Evolutionary conservation across 1,140 invertebrate genomes (phyloP), one percentile per base, ranked within the genome.

Genomic region (Ladona fulva): DNA sequence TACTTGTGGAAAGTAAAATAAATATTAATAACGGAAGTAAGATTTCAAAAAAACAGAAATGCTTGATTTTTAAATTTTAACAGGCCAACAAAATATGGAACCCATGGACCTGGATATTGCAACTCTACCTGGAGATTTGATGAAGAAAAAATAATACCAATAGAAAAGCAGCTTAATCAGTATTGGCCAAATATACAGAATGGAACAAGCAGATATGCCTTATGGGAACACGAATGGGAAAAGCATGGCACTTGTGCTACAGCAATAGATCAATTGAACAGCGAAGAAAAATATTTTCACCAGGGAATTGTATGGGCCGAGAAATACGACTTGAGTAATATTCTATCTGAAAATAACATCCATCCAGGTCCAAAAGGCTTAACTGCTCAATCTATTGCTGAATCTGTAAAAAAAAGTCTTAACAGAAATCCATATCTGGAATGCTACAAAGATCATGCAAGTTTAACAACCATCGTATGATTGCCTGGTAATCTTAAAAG

Each of bases 171-270:
- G 73, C 81, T 95, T 37, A 85, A 90, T 77, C 84, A 89, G 42
- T 89, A 88, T 75, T 95, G 94, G 94, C 88, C 89, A 0, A 92
- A 94, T 81, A 86, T 95, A 78, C 89, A 93, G 82, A 87, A 79
- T 86, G 88, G 83, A 80, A 85, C 87, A 85, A 79, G 89, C 85
- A 0, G 84, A 86, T 44, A 90, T 80, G 86, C 87, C 10, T 87
- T 95, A 10, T 95, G 94, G 94, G 86, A 89, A 79, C 93, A 96
- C 79, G 94, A 95, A 83, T 96, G 94, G 94, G 83, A 86, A 0
- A 96, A 95, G 82, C 94, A 96, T 83, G 94, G 94, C 0, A 94
- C 93, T 0, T 95, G 94, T 82, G 92, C 93, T 19, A 86, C 89
- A 0, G 80, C 83, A 10, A 79, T 94, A 1, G 84, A 88, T n/a